Conservation (phyloP, 2,113 vertebrate species). For the Ochotona princeps region DNA sequence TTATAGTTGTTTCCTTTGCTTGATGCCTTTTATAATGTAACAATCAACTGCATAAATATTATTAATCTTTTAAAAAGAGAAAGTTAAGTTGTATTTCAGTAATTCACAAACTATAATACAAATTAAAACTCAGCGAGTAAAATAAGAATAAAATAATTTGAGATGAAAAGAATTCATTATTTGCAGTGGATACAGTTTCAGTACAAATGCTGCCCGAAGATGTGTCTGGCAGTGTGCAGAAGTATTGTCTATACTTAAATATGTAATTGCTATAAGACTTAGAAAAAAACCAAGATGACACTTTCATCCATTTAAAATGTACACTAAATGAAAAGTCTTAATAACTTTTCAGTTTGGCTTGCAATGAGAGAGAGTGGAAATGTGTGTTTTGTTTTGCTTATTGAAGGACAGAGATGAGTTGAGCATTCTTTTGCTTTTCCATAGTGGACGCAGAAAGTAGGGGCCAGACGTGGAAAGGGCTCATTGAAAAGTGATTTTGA, state of each 20-base stretch:
- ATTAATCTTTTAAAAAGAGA: constrained; percentile 85
- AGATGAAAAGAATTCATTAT: constrained; percentile 71
- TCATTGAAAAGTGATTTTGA: constrained; percentile 90
- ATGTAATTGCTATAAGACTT: constrained; percentile 90
- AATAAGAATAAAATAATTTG: constrained; percentile 74
- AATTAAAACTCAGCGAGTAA: constrained; percentile 79
- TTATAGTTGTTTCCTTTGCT: constrained; percentile 85
- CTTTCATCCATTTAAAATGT: constrained; percentile 77
- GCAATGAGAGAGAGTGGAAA: constrained; percentile 82
- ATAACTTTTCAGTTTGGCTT: constrained; percentile 85
- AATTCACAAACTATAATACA: constrained; percentile 88
- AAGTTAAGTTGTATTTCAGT: constrained; percentile 92
- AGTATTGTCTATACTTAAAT: constrained; percentile 90
- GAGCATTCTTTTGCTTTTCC: constrained; percentile 88
- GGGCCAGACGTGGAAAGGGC: constrained; percentile 84
- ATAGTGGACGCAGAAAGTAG: constrained; percentile 85
- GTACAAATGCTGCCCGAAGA: constrained; percentile 89
- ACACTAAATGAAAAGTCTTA: constrained; percentile 78
- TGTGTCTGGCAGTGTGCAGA: constrained; percentile 88
- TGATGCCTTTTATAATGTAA: constrained; percentile 89
- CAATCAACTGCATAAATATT: constrained; percentile 88
- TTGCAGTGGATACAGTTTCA: constrained; percentile 88
- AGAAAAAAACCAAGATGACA: constrained; percentile 86
- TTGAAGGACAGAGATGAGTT: constrained; percentile 85
- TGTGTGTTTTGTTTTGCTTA: constrained; percentile 88